Percentiles rank a stretch among this genome's conserved stretches.
Conservation (phyloP, 2,797 vertebrate species). For the Hybognathus amarus region DNA sequence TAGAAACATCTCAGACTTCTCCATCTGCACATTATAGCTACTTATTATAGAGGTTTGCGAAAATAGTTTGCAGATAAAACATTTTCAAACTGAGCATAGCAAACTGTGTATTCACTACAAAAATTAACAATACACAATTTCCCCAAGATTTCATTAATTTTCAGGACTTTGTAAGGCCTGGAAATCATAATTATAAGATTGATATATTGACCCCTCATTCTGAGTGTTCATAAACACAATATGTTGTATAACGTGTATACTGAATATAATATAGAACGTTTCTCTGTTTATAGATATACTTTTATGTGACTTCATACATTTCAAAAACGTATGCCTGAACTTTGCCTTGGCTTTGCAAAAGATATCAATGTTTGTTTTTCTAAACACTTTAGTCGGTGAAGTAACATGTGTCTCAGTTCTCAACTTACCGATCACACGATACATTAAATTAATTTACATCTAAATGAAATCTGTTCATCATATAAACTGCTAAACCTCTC, state of each 20-base stretch:
- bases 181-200: neutral
- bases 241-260: neutral
- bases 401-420: too few relatives aligned
- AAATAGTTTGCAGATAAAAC: neutral
- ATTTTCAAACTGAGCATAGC: too few relatives aligned
- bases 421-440: neutral
- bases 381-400: neutral
- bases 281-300: neutral
- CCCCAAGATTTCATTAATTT: neutral
- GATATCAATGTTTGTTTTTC: neutral
- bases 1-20: neutral
- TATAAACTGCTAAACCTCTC: too few relatives aligned
- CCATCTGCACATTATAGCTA: neutral
- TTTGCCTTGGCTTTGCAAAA: neutral
- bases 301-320: neutral
- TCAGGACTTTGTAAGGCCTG: neutral
- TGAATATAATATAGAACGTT: neutral
- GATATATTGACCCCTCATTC: neutral
- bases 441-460: neutral
- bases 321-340: too few relatives aligned
- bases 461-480: too few relatives aligned
- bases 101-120: neutral
- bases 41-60: neutral
- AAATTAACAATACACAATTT: neutral
- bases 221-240: neutral